These are phyloP conservation scores for Zaprionus camerounensis DNA, from an alignment of 1,140 invertebrate genomes.

Conservation along the genomic window DNA sequence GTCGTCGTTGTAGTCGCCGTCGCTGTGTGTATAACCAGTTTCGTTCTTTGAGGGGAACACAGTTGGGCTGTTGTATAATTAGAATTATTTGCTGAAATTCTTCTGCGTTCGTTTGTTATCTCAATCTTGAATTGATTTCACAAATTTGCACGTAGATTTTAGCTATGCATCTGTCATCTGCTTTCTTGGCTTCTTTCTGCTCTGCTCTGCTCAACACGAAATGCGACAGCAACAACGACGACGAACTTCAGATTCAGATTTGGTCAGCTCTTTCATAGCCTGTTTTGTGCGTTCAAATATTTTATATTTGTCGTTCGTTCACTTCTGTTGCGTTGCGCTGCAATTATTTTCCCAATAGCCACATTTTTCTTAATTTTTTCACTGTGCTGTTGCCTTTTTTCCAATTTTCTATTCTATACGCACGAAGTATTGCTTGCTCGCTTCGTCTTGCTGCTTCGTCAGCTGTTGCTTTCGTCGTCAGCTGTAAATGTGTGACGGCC, in stretches of 20 bases:
- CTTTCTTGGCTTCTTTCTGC: constrained; percentile 43
- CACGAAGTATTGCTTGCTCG: constrained; percentile 50
- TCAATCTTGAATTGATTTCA: constrained; percentile 56
- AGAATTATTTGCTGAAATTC: constrained; percentile 57
- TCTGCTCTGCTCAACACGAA: constrained; percentile 53
- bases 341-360: constrained; percentile 52
- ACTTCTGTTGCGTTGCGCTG: constrained; percentile 8
- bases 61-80: constrained; percentile 77
- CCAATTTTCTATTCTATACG: constrained; percentile 53
- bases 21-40: constrained; percentile 80
- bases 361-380: constrained; percentile 69
- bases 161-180: constrained; percentile 59
- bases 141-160: constrained; percentile 67
- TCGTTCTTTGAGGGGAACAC: constrained; percentile 64
- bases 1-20: constrained; percentile 42
- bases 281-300: constrained; percentile 35
- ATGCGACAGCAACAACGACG: constrained; percentile 63
- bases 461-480: constrained; percentile 57
- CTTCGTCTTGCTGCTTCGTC: constrained; percentile 53
- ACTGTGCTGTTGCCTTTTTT: constrained; percentile 49
- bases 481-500: constrained; percentile 37
- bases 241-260: constrained; percentile 23
- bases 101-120: constrained; percentile 46
- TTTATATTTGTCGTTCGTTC: constrained; percentile 16
- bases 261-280: constrained; percentile 28